These are phyloP conservation scores for Microtus montanus DNA, from an alignment of 2,113 vertebrate genomes.

Conservation along the genomic window DNA sequence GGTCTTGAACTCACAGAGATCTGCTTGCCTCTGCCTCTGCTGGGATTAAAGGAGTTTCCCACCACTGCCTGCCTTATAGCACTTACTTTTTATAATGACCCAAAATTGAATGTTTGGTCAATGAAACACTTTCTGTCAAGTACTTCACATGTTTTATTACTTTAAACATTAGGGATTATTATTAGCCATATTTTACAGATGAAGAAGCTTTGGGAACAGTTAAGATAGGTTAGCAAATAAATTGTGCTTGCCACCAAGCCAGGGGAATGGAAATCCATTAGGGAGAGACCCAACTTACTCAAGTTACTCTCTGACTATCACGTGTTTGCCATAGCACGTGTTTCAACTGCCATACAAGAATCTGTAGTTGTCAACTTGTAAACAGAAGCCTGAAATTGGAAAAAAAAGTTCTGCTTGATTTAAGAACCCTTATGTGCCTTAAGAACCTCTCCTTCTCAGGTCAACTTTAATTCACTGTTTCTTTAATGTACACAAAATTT, in stretches of 20 bases:
- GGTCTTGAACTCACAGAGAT: neutral
- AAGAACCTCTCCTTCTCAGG: neutral
- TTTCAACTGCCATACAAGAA: neutral
- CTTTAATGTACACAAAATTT: neutral
- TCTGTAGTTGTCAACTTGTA: neutral
- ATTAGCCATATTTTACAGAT: neutral
- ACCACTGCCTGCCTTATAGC: neutral
- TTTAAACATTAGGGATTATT: neutral
- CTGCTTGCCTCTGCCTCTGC: neutral
- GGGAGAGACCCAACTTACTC: neutral
- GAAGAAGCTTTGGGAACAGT: neutral
- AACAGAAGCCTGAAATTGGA: neutral
- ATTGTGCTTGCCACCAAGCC: neutral
- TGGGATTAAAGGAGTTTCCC: neutral
- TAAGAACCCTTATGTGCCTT: neutral
- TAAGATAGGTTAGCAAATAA: neutral
- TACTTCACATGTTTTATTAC: neutral
- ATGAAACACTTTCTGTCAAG: neutral
- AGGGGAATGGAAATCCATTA: neutral
- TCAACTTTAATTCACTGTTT: neutral
- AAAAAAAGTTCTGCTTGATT: neutral
- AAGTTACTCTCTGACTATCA: neutral
- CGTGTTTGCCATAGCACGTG: neutral
- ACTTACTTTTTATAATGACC: constrained; percentile 7
- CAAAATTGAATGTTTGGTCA: neutral